phyloP scores from a whole-genome alignment of 2,888 invertebrate genomes.

The Mesodorylaimus sp. region DNA sequence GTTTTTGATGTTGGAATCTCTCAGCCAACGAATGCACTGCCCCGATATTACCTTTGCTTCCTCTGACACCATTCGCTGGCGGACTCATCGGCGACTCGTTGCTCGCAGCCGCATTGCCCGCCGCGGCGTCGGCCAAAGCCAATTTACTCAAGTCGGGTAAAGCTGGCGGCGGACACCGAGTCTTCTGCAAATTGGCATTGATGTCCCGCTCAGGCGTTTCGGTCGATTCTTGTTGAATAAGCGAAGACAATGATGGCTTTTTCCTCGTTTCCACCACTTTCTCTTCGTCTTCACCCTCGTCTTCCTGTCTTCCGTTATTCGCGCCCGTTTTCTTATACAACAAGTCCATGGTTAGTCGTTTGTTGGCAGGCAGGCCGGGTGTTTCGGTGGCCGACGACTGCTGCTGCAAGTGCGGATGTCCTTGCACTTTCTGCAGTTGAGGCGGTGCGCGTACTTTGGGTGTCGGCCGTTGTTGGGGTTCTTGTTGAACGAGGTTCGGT shows the following conservation, averaged over 20 bases:
- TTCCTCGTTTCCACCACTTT: too few species aligned
- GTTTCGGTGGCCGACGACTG: too few species aligned
- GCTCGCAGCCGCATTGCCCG: background rate
- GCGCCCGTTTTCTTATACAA: background rate
- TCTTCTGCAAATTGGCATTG: too few species aligned
- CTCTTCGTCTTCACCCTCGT: background rate
- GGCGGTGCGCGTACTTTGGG: background rate
- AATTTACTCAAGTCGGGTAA: slow-evolving; percentile 6
- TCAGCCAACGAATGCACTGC: slow-evolving; percentile 7
- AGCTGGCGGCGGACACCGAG: slow-evolving; percentile 6
- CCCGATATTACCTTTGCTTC: background rate
- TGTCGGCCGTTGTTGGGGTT: background rate
- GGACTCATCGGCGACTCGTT: background rate
- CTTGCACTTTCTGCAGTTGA: background rate
- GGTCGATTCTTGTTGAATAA: too few species aligned
- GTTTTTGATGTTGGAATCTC: background rate
- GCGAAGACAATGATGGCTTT: too few species aligned
- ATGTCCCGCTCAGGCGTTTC: background rate
- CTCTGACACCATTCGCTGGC: background rate
- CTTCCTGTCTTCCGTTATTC: background rate
- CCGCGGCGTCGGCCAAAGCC: too few species aligned
- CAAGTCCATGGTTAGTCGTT: slow-evolving; percentile 6
- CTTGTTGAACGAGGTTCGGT: background rate
- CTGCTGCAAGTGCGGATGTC: too few species aligned
- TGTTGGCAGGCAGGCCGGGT: slow-evolving; percentile 1